Evolutionary conservation across 2,113 vertebrate genomes (phyloP), one percentile per base, ranked within the genome.

Genomic region (Marmota flaviventris): DNA sequence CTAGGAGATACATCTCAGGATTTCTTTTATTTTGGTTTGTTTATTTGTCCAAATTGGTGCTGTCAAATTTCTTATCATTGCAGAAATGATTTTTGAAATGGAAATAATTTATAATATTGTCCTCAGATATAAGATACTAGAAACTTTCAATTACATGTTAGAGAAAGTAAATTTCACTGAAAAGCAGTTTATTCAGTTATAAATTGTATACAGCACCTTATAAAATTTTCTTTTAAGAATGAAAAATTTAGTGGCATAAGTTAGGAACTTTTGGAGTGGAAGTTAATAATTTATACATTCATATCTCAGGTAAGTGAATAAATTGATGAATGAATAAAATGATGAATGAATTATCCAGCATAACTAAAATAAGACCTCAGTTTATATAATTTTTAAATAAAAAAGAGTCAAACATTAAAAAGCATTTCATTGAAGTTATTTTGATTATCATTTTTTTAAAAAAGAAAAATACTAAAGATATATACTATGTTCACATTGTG

Each of bases 381-480:
- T 84, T 56, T 85, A 24, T 48, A 12, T 10, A 75, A 75, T 81
- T 78, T 45, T 92, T 29, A 72, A 1, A 78, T 13, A 12, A 73
- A 97, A 89, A 53, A n/a, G 42, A 87, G 42, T 95, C 27, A 79
- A 83, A 39, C 25, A 56, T 79, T 91, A 24, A 27, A 82, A 84
- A 42, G 14, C 22, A 48, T 24, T 87, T 56, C 75, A 37, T 89
- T 87, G 48, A 93, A 92, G 13, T 58, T 34, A 87, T 84, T 88
- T 83, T 89, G n/a, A 11, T 37, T 85, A 58, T 51, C 20, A 20
- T 84, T 34, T 79, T 75, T 93, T 14, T 14, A 82, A 77, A 87
- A 77, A 84, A 76, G 11, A 39, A 87, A 87, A 92, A 86, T 5
- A 12, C 24, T 89, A 22, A 20, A 88, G 2, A 12, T 37, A 53